Conservation (phyloP, 2,113 vertebrate species). For the Strigops habroptila region DNA sequence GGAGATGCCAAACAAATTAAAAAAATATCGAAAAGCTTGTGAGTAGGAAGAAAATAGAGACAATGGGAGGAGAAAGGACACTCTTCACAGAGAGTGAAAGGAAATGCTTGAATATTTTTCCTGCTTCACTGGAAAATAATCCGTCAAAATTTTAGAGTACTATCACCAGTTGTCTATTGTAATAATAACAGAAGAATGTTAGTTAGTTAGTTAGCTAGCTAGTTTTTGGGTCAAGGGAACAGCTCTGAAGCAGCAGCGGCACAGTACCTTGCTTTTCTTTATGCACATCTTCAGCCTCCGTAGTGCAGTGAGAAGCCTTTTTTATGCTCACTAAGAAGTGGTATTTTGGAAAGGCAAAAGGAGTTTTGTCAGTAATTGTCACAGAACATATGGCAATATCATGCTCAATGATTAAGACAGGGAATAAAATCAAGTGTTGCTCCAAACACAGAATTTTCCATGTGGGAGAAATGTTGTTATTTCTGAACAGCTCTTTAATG, state of each 20-base stretch:
- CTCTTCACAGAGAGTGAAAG: not conserved
- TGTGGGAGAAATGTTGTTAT: not conserved
- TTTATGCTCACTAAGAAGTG: not conserved
- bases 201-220: not conserved
- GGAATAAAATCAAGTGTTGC: not conserved
- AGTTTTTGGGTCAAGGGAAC: not conserved
- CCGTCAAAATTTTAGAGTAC: not conserved
- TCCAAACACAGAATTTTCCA: not conserved
- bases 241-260: not conserved
- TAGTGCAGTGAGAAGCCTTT: not conserved
- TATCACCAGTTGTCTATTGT: not conserved
- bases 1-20: not conserved
- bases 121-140: not conserved
- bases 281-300: fast-evolving
- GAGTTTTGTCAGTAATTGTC: not conserved
- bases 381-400: not conserved
- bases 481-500: not conserved
- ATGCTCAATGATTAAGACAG: not conserved
- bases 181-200: not conserved
- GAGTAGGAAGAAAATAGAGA: not conserved
- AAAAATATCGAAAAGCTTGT: not conserved
- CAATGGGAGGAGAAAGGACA: not conserved
- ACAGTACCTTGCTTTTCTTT: not conserved
- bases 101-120: not conserved
- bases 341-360: not conserved